These are phyloP conservation scores for Pygoscelis adeliae DNA, from an alignment of 2,113 vertebrate species.

Conservation along the genomic window DNA sequence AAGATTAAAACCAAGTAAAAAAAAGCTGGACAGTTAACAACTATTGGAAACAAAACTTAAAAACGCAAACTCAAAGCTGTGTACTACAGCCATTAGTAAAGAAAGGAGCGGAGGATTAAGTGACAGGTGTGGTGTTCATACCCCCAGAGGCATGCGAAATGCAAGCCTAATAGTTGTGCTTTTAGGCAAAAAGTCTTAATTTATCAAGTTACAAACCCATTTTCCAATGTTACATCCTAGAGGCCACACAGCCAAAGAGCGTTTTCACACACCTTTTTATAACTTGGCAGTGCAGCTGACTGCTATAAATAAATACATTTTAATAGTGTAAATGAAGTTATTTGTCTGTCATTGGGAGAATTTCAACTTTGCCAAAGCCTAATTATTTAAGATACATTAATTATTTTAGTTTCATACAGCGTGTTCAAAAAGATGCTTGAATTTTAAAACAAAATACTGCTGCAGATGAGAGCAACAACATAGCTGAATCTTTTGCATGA, in stretches of 20 bases:
- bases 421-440: not conserved
- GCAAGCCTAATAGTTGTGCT: not conserved
- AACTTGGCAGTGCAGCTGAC: not conserved
- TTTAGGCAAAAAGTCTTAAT: conserved; percentile 43
- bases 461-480: not conserved
- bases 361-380: not conserved
- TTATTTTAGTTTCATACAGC: not conserved
- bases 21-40: not conserved
- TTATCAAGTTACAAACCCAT: conserved; percentile 20
- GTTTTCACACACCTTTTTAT: not conserved
- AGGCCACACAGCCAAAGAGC: not conserved
- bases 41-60: not conserved
- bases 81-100: not conserved
- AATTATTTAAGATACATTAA: not conserved
- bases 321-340: not conserved
- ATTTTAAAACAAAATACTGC: not conserved
- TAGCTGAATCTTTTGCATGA: not conserved
- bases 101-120: not conserved
- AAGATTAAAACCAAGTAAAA: not conserved
- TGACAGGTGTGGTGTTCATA: not conserved
- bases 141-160: not conserved
- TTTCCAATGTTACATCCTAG: not conserved
- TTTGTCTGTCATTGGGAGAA: not conserved
- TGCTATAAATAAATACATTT: not conserved
- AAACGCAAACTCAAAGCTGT: not conserved